These are phyloP conservation scores for Marisa cornuarietis DNA, from an alignment of 1,140 invertebrate species.

Conservation along the genomic window DNA sequence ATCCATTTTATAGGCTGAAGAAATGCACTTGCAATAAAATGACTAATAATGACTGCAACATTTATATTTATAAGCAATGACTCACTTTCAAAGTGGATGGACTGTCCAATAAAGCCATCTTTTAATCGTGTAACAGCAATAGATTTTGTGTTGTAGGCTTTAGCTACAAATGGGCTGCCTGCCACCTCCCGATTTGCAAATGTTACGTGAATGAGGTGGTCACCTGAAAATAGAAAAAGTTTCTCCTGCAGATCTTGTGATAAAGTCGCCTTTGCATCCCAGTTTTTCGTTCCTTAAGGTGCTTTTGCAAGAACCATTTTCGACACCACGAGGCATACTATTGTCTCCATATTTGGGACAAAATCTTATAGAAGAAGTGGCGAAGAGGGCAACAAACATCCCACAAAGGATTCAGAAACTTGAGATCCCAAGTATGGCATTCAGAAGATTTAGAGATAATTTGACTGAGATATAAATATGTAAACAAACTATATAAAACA, in stretches of 20 bases:
- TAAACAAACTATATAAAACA: too few species aligned
- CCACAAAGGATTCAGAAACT: neutral
- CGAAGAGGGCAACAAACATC: neutral
- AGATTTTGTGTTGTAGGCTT: slow-evolving; percentile 88
- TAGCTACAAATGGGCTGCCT: slow-evolving; percentile 91
- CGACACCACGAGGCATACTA: too few species aligned
- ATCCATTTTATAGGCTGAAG: too few species aligned
- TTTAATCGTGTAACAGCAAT: slow-evolving; percentile 84
- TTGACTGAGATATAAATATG: too few species aligned
- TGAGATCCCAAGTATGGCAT: neutral
- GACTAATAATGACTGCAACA: slow-evolving; percentile 1
- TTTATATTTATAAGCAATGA: neutral
- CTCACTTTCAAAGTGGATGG: slow-evolving; percentile 91
- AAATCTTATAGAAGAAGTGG: too few species aligned
- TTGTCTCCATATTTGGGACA: too few species aligned
- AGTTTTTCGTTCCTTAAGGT: too few species aligned
- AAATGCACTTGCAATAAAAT: neutral
- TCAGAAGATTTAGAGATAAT: too few species aligned
- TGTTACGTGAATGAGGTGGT: slow-evolving; percentile 87
- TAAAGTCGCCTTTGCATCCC: slow-evolving; percentile 74
- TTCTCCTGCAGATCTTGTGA: slow-evolving; percentile 83
- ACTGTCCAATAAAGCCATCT: slow-evolving; percentile 88
- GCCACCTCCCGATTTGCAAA: slow-evolving; percentile 89
- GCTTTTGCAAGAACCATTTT: too few species aligned
- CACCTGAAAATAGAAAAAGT: slow-evolving; percentile 67